phyloP scores from a whole-genome alignment of 2,888 invertebrate species.

The Gymnosoma rotundatum region DNA sequence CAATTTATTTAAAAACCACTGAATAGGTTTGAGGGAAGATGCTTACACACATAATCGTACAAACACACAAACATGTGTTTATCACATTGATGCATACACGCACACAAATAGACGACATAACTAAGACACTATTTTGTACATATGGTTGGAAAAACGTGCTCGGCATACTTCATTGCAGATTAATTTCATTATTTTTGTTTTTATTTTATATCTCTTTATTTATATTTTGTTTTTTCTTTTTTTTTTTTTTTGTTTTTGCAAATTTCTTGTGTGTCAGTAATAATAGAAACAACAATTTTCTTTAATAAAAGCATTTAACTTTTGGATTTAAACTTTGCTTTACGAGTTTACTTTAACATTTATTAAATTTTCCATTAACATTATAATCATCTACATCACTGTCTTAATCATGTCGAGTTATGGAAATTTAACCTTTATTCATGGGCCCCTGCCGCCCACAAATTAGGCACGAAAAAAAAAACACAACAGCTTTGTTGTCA shows the following conservation, averaged over 20 bases:
- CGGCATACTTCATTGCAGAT: conserved; percentile 77
- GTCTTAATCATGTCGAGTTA: conserved; percentile 45
- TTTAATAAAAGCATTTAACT: conserved; percentile 45
- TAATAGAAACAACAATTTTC: conserved; percentile 21
- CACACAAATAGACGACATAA: background rate
- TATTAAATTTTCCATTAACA: conserved; percentile 39
- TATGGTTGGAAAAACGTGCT: conserved; percentile 76
- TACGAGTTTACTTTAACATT: background rate
- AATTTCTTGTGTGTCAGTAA: conserved; percentile 37
- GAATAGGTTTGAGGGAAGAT: conserved; percentile 11
- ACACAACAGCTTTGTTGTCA: background rate
- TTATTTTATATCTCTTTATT: too few species aligned
- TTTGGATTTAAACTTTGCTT: conserved; percentile 39
- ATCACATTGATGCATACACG: background rate
- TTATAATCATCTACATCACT: conserved; percentile 42
- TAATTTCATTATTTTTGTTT: conserved; percentile 76
- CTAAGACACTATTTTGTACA: conserved; percentile 73
- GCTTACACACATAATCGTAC: background rate
- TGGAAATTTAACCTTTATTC: conserved; percentile 36
- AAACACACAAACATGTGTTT: too few species aligned
- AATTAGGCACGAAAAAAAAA: background rate
- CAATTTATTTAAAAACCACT: conserved; percentile 49
- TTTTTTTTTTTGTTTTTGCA: conserved; percentile 6
- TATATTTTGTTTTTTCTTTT: background rate
- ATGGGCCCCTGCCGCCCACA: background rate